Base-by-base conservation (phyloP, 2,888 invertebrate species). In the Drosophila peninsularis region DNA sequence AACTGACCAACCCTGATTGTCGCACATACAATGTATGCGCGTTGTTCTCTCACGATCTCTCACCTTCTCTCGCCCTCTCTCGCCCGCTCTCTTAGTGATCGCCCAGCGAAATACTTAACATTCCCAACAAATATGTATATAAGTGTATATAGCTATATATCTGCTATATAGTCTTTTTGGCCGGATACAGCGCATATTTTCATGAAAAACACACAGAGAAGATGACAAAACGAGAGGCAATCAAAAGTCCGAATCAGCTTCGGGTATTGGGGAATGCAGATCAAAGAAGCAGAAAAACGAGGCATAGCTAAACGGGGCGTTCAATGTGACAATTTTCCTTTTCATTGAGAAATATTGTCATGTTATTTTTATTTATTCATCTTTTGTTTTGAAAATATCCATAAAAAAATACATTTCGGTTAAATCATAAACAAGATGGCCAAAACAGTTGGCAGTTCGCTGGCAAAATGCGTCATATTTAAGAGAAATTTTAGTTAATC, bases 181-280 rank as follows among this genome's bases (percentile, higher is more conserved):
- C 68, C 86, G 86, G 83, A 83, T 82, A 86, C 68, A 75, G 63
- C 70, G 75, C 80, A 78, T 86, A 75, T 83, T 88, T 86, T 78
- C 47, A 71, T 75, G 64, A 79, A 82, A 82, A 81, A 62, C 24
- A 37, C 60, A 68, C 32, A 14, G 49, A 50, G 50, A 81, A 30
- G 63, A 56, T 75, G 70, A 75, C 88, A 80, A 73, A 72, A 65
- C 66, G 65, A 67, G 63, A 71, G 54, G 53, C 63, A 64, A 67
- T 70, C 75, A 63, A 56, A 53, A 47, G 42, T 54, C 42, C 36
- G 56, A 34, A 56, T 36, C 21, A 32, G 36, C 27, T 49, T 49
- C 62, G 53, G 27, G 34, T 44, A 24, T 52, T 54, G 50, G 44
- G 50, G 57, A 17, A 52, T 58, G 45, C 60, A 47, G 57, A 50